These are phyloP conservation scores for Antennarius maculatus DNA, from an alignment of 2,797 vertebrate genomes.

Conservation along the genomic window DNA sequence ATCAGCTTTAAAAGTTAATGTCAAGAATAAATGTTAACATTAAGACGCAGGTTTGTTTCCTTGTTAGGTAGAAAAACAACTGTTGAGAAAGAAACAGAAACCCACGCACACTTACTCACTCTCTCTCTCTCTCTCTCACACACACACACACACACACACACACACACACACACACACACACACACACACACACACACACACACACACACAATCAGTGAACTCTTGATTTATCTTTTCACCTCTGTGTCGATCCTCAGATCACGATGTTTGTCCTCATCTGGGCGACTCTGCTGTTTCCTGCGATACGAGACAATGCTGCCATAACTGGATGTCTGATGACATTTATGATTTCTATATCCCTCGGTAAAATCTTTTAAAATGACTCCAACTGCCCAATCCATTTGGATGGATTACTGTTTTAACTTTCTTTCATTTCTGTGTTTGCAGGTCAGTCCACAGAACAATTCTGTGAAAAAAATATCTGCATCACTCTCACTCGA, in stretches of 20 bases:
- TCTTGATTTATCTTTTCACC: neutral
- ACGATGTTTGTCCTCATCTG: constrained; percentile 24
- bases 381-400: neutral
- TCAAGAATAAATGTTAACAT: too few relatives aligned
- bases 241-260: neutral
- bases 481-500: constrained; percentile 28
- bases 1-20: too few relatives aligned
- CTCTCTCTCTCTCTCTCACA: too few relatives aligned
- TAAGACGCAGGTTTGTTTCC: too few relatives aligned
- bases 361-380: neutral
- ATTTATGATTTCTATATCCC: neutral
- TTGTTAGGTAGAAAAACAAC: too few relatives aligned
- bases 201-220: neutral
- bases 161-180: too few relatives aligned
- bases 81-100: too few relatives aligned
- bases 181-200: too few relatives aligned
- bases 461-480: fast-evolving
- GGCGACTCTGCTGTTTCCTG: constrained; percentile 19
- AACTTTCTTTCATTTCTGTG: neutral
- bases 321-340: neutral
- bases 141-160: too few relatives aligned
- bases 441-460: constrained; percentile 15
- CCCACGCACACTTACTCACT: too few relatives aligned
- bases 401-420: too few relatives aligned
- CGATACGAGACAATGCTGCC: neutral